Evolutionary conservation across 2,888 invertebrate genomes (phyloP).

Genomic region (Cyrtodaria siliqua): DNA sequence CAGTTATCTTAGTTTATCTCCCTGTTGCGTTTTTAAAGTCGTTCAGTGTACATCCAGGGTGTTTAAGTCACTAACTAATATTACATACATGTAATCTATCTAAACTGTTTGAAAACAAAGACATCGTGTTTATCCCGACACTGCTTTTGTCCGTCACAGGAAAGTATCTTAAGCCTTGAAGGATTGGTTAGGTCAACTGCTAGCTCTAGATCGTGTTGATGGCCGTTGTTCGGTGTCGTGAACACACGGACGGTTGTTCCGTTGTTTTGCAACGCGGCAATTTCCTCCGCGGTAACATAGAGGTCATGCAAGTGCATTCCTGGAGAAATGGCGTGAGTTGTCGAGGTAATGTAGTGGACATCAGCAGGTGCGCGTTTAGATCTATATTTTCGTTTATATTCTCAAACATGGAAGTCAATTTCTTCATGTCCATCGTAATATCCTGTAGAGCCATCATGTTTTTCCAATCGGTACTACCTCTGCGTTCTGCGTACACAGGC

Average conservation of each 20-base stretch:
- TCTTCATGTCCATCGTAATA: constrained; percentile 62
- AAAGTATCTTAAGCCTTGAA: constrained; percentile 10
- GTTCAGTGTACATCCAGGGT: too few species aligned
- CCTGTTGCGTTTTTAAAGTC: too few species aligned
- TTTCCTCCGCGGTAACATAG: constrained; percentile 56
- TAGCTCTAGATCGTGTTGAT: constrained; percentile 66
- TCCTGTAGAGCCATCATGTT: constrained; percentile 70
- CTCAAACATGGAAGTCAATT: constrained; percentile 42
- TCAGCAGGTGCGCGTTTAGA: constrained; percentile 32
- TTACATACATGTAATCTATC: too few species aligned
- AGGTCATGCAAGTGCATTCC: constrained; percentile 69
- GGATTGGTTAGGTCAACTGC: constrained; percentile 21
- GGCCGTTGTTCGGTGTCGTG: constrained; percentile 63
- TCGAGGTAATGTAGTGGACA: constrained; percentile 48
- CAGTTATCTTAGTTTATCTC: too few species aligned
- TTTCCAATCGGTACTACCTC: constrained; percentile 72
- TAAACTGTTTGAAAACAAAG: neutral
- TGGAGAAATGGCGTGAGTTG: constrained; percentile 50
- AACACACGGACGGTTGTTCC: constrained; percentile 50
- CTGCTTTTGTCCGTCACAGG: constrained; percentile 53
- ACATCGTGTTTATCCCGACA: constrained; percentile 66
- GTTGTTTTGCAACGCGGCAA: constrained; percentile 21
- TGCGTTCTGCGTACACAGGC: constrained; percentile 74
- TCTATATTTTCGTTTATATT: constrained; percentile 27
- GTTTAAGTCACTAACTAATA: too few species aligned